Evolutionary conservation across 2,113 vertebrate genomes (phyloP).

Genomic region (Etheostoma cragini): DNA sequence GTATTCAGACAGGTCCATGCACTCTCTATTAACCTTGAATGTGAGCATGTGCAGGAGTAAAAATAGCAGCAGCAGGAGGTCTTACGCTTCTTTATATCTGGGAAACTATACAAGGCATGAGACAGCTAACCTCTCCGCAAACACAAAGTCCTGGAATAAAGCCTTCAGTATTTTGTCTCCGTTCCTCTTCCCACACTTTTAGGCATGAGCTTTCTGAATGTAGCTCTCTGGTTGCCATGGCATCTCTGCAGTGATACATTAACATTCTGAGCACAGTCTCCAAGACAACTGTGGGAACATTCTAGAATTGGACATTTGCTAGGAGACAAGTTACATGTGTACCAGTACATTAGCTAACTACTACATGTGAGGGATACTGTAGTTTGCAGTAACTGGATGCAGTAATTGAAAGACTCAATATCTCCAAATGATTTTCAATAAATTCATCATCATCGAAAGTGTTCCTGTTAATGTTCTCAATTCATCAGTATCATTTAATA

Average conservation of each 20-base stretch:
- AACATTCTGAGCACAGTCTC: slow-evolving; percentile 59
- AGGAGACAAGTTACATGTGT: slow-evolving; percentile 7
- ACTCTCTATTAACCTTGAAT: slow-evolving; percentile 59
- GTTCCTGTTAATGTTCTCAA: not conserved
- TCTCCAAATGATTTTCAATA: not conserved
- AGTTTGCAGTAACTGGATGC: not conserved
- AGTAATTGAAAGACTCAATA: not conserved
- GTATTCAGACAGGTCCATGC: slow-evolving; percentile 37
- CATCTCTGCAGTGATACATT: slow-evolving; percentile 62
- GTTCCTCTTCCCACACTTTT: not conserved
- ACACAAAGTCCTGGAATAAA: slow-evolving; percentile 1
- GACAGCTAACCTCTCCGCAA: not conserved
- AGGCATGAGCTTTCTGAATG: slow-evolving; percentile 10
- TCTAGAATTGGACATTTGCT: slow-evolving; percentile 45
- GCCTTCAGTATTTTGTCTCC: not conserved
- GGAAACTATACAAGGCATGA: not conserved
- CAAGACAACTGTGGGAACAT: slow-evolving; percentile 62
- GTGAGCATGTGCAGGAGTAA: slow-evolving; percentile 37
- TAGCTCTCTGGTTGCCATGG: slow-evolving; percentile 68
- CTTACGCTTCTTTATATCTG: slow-evolving; percentile 14
- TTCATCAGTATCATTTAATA: too few species aligned
- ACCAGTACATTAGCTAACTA: too few species aligned
- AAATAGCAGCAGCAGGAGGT: slow-evolving; percentile 29
- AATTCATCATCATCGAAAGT: not conserved
- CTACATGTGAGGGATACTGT: not conserved